These are phyloP conservation scores for Drosophila nigromelanica DNA, from an alignment of 1,140 invertebrate species.

Conservation along the genomic window DNA sequence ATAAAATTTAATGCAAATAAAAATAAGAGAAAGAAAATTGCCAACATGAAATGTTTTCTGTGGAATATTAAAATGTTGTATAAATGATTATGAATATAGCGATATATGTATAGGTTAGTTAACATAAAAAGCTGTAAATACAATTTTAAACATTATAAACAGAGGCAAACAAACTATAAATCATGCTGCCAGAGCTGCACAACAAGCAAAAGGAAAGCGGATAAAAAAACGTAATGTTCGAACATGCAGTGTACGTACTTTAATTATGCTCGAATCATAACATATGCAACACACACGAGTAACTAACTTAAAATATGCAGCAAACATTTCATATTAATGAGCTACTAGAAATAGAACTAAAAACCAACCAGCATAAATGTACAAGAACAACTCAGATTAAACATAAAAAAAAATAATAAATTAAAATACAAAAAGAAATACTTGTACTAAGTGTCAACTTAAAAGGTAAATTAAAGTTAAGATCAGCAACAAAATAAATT, in stretches of 20 bases:
- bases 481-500: conserved; percentile 10
- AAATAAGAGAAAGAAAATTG: conserved; percentile 30
- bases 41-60: conserved; percentile 70
- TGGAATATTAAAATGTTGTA: conserved; percentile 70
- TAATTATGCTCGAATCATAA: conserved; percentile 17
- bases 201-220: background rate
- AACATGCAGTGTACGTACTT: conserved; percentile 24
- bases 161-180: conserved; percentile 58
- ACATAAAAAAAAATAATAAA: background rate
- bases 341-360: conserved; percentile 38
- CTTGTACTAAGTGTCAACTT: conserved; percentile 23
- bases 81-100: conserved; percentile 59
- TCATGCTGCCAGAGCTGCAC: conserved; percentile 38
- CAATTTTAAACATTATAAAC: conserved; percentile 72
- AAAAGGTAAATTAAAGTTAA: background rate
- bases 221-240: conserved; percentile 8
- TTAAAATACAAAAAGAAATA: conserved; percentile 16
- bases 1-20: conserved; percentile 53
- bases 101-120: conserved; percentile 62
- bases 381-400: background rate
- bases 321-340: conserved; percentile 40
- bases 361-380: conserved; percentile 5
- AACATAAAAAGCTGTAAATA: conserved; percentile 71
- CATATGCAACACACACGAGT: conserved; percentile 4
- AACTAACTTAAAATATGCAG: conserved; percentile 34